Percentiles rank a stretch among this genome's conserved stretches.
phyloP scores from a whole-genome alignment of 2,888 invertebrate genomes.

The Idaea biselata region DNA sequence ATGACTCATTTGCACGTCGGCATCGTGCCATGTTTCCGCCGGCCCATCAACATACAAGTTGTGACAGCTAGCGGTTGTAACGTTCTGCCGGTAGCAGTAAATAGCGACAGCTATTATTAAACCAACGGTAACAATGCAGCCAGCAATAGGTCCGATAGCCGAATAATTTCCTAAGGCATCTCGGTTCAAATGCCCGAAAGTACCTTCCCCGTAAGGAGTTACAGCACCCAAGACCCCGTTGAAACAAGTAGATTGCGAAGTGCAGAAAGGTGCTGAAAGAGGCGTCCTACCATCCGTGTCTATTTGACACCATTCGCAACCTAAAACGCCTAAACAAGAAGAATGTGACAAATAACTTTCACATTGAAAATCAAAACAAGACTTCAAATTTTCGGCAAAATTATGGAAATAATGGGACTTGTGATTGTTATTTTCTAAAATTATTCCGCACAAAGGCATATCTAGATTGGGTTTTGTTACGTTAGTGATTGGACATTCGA shows the following conservation, averaged over 20 bases:
- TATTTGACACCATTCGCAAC: conserved; percentile 95
- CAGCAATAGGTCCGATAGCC: conserved; percentile 92
- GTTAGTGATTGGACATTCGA: conserved; percentile 61
- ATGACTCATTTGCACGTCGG: conserved; percentile 86
- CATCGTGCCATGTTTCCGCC: conserved; percentile 76
- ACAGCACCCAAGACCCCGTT: conserved; percentile 91
- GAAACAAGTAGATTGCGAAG: conserved; percentile 90
- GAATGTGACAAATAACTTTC: conserved; percentile 83
- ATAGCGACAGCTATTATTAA: conserved; percentile 90
- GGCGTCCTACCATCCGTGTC: conserved; percentile 87
- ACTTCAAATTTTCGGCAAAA: conserved; percentile 78
- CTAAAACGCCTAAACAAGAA: conserved; percentile 87
- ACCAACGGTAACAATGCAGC: conserved; percentile 90
- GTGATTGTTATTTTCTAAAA: conserved; percentile 71
- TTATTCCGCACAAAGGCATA: conserved; percentile 68
- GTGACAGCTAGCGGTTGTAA: conserved; percentile 72
- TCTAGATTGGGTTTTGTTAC: conserved; percentile 52
- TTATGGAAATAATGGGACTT: conserved; percentile 74
- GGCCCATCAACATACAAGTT: conserved; percentile 75
- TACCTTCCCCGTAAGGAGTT: conserved; percentile 90
- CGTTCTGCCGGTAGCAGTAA: conserved; percentile 90
- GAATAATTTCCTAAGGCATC: conserved; percentile 81
- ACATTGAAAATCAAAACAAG: conserved; percentile 86
- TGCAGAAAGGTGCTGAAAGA: conserved; percentile 88
- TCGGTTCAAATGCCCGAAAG: conserved; percentile 72